Base-by-base conservation (phyloP, 2,888 invertebrate species). In the Stegana nigrithorax region DNA sequence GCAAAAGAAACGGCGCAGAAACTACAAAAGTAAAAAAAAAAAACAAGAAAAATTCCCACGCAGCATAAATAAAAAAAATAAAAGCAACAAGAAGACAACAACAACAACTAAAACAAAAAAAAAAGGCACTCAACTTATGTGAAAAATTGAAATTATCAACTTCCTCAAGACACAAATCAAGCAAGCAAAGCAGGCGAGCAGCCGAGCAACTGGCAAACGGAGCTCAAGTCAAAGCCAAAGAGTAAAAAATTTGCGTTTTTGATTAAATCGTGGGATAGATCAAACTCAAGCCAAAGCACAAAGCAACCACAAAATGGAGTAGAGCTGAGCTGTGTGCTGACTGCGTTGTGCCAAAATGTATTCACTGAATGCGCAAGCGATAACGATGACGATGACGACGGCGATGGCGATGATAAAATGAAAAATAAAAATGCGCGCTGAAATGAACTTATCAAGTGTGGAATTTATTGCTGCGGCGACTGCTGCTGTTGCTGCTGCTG, bases 261-360 rank as follows among this genome's bases (percentile, higher is more conserved):
- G 74, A 79, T 79, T 76, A 73, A 78, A 78, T 78, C 78, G 78
- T 79, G 80, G 78, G 80, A 79, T 73, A 72, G 71, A 71, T 71
- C 70, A 69, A 39, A 42, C 12, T 26, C 21, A 57, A 55, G 44
- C n/a, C 42, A 25, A 51, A n/a, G 25, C n/a, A 26, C 14, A 12
- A 5, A n/a, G 17, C 32, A 25, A 59, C 26, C 14, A 25, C 14
- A 39, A 32, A 32, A 12, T 53, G 12, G 12, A 21, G n/a, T n/a
- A n/a, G n/a, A n/a, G n/a, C n/a, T n/a, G n/a, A n/a, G n/a, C n/a
- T n/a, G n/a, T n/a, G n/a, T n/a, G n/a, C n/a, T n/a, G n/a, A 32
- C 10, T 51, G 14, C 10, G n/a, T 10, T 19, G 27, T 17, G 7
- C 19, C 36, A 32, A 55, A 45, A 10, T 55, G 36, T 14, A 55